These are phyloP conservation scores for Bagarius yarrelli DNA, from an alignment of 2,113 vertebrate genomes.

Conservation along the genomic window DNA sequence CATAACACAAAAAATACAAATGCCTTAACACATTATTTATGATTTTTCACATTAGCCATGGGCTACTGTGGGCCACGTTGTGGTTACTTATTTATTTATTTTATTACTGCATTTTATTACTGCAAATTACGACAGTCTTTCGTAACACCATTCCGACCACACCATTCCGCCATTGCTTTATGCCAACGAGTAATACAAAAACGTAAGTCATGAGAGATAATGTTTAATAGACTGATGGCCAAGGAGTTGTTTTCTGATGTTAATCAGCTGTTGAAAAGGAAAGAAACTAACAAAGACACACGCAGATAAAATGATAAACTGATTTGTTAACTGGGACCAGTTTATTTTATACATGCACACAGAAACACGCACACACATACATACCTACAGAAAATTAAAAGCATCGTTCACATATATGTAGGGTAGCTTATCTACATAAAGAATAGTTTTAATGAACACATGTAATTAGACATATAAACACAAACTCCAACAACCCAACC, in stretches of 20 bases:
- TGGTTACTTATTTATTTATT: too few relatives aligned
- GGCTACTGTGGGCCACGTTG: too few relatives aligned
- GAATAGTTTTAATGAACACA: background rate
- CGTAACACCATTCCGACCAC: background rate
- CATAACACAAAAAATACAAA: background rate
- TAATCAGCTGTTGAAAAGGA: constrained; percentile 10
- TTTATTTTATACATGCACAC: background rate
- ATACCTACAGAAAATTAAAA: background rate
- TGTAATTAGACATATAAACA: background rate
- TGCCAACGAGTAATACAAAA: background rate
- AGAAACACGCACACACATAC: constrained; percentile 4
- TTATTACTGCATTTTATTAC: too few relatives aligned
- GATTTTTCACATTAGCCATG: background rate
- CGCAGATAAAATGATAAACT: background rate
- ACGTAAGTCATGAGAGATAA: background rate
- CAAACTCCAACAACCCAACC: background rate
- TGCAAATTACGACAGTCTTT: too few relatives aligned
- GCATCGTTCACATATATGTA: background rate
- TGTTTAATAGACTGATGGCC: too few relatives aligned
- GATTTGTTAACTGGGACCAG: background rate
- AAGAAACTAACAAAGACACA: background rate
- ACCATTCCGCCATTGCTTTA: background rate
- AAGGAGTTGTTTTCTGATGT: constrained; percentile 9
- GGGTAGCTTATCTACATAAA: background rate
- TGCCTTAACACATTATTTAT: background rate